Conservation (phyloP, 2,888 invertebrate species). For the Polymixis flavicincta region DNA sequence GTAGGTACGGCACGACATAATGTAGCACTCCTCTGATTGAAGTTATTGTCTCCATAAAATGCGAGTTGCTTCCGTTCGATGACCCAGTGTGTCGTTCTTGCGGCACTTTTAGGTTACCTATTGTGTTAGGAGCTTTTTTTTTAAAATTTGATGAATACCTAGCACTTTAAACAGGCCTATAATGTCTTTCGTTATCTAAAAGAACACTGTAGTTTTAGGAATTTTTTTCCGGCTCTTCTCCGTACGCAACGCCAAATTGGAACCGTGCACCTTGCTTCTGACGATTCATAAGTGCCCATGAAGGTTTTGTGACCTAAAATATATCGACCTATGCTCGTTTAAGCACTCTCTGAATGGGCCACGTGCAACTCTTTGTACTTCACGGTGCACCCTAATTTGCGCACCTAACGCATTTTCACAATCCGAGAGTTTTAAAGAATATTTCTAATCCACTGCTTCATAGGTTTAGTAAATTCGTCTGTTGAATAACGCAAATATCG, state of each 20-base stretch:
- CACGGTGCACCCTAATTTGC: neutral
- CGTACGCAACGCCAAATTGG: neutral
- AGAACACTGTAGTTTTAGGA: neutral
- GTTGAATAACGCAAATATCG: neutral
- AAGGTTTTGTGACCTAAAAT: neutral
- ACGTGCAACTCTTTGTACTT: neutral
- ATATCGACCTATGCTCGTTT: neutral
- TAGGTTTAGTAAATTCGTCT: neutral
- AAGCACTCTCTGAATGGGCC: neutral
- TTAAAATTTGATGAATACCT: neutral
- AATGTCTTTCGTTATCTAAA: no score
- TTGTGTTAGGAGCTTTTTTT: neutral
- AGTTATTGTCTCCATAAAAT: slow-evolving; percentile 51
- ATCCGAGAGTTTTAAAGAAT: neutral
- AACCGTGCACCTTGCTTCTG: neutral
- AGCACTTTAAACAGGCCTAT: neutral
- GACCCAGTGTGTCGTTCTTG: slow-evolving; percentile 28
- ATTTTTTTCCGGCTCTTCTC: neutral
- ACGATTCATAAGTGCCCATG: neutral
- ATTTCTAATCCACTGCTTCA: neutral
- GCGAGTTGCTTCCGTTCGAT: slow-evolving; percentile 47
- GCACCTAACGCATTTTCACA: neutral
- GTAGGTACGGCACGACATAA: slow-evolving; percentile 52
- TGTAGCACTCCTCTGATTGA: slow-evolving; percentile 63
- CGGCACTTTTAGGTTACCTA: slow-evolving; percentile 13